These are phyloP conservation scores for Hanleya hanleyi DNA, from an alignment of 2,888 invertebrate genomes.

Conservation along the genomic window DNA sequence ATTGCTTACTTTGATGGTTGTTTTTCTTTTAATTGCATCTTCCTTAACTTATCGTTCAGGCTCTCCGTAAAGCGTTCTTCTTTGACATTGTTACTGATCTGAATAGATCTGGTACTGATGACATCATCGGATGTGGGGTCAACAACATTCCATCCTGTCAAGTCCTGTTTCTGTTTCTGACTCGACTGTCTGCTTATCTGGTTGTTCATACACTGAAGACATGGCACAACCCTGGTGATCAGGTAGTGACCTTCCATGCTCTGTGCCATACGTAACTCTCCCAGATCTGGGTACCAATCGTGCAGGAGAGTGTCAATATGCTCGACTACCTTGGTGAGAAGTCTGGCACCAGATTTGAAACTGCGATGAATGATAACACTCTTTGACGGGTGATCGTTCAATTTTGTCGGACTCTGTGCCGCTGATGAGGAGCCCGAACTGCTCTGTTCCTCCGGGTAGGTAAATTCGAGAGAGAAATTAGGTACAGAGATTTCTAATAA, in stretches of 20 bases:
- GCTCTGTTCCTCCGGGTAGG: neutral
- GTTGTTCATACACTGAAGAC: slow-evolving; percentile 85
- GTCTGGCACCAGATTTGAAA: slow-evolving; percentile 47
- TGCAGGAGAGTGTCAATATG: slow-evolving; percentile 96
- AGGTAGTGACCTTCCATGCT: slow-evolving; percentile 96
- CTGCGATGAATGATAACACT: slow-evolving; percentile 44
- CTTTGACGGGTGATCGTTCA: neutral
- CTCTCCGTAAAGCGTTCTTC: too few species aligned
- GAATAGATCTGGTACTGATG: neutral
- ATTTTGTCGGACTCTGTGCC: neutral
- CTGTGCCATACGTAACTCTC: slow-evolving; percentile 94
- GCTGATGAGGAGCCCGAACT: neutral
- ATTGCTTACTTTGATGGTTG: too few species aligned
- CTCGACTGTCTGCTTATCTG: slow-evolving; percentile 25
- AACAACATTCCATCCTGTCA: neutral
- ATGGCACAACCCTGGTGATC: slow-evolving; percentile 94
- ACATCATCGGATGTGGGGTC: neutral
- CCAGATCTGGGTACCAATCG: slow-evolving; percentile 98
- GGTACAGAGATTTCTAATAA: slow-evolving; percentile 83
- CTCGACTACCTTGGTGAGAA: slow-evolving; percentile 87
- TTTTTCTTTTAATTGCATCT: too few species aligned
- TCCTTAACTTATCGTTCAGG: too few species aligned
- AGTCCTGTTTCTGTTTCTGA: too few species aligned
- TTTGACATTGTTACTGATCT: too few species aligned
- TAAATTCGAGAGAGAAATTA: slow-evolving; percentile 52